These are phyloP conservation scores for Bos taurus DNA, from an alignment of 2,113 vertebrate genomes.

Conservation along the genomic window DNA sequence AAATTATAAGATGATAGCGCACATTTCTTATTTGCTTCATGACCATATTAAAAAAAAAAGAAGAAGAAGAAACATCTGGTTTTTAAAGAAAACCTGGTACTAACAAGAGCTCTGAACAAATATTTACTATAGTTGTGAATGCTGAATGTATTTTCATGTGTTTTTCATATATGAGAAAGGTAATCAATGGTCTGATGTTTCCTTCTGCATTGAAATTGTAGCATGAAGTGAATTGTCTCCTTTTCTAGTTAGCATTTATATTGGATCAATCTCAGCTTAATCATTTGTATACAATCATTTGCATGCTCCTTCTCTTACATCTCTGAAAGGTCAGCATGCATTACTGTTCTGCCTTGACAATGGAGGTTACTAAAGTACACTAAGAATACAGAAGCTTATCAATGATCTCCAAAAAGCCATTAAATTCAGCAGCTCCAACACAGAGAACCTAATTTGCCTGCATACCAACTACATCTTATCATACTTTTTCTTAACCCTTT, in stretches of 20 bases:
- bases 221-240: constrained; percentile 21
- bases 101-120: neutral
- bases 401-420: constrained; percentile 25
- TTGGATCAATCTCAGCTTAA: neutral
- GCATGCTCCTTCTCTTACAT: constrained; percentile 34
- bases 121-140: neutral
- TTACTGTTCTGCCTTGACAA: constrained; percentile 41
- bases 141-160: neutral
- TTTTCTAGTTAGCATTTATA: constrained; percentile 59
- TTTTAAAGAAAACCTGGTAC: neutral
- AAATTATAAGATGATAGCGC: neutral
- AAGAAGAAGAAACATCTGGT: neutral
- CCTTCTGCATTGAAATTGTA: constrained; percentile 10
- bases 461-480: neutral
- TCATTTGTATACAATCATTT: constrained; percentile 47
- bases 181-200: neutral
- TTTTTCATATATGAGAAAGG: neutral
- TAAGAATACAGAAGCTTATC: neutral
- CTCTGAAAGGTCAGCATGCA: constrained; percentile 42
- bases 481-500: neutral
- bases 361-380: constrained; percentile 17
- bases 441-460: neutral
- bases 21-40: neutral
- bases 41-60: neutral
- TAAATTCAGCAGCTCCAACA: neutral